Evolutionary conservation across 2,113 vertebrate species (phyloP).

Genomic region (Channa argus): DNA sequence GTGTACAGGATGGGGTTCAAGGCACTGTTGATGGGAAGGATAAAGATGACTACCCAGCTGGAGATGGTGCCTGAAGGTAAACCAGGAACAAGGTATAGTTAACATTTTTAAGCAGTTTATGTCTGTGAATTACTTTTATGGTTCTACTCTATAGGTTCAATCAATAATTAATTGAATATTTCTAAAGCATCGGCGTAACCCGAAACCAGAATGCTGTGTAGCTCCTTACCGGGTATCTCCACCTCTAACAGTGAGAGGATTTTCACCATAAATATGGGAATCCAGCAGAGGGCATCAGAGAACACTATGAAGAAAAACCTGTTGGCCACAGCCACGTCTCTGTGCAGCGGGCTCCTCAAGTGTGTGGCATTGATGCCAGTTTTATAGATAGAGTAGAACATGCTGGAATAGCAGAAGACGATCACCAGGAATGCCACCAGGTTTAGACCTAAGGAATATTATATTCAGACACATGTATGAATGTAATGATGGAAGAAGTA

Average conservation of each 20-base stretch:
- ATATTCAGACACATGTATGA: constrained; percentile 27
- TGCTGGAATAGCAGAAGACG: constrained; percentile 81
- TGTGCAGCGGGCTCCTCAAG: constrained; percentile 77
- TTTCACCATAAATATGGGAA: constrained; percentile 86
- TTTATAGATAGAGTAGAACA: constrained; percentile 86
- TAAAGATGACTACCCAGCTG: constrained; percentile 86
- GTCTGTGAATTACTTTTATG: background rate
- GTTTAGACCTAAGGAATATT: constrained; percentile 81
- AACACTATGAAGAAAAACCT: constrained; percentile 88
- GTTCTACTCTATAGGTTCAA: background rate
- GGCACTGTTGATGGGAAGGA: constrained; percentile 88
- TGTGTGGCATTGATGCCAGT: constrained; percentile 82
- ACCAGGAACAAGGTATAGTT: constrained; percentile 8
- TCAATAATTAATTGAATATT: background rate
- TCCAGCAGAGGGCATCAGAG: constrained; percentile 95
- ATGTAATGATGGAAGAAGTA: background rate
- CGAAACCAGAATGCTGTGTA: background rate
- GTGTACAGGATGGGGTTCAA: constrained; percentile 88
- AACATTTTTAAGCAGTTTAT: background rate
- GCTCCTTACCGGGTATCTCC: constrained; percentile 82
- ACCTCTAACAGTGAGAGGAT: constrained; percentile 82
- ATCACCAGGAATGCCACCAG: constrained; percentile 85
- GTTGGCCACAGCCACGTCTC: constrained; percentile 82
- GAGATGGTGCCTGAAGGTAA: constrained; percentile 79
- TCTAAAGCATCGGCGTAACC: background rate